phyloP scores from a whole-genome alignment of 2,888 invertebrate genomes.

The Acleris holmiana region DNA sequence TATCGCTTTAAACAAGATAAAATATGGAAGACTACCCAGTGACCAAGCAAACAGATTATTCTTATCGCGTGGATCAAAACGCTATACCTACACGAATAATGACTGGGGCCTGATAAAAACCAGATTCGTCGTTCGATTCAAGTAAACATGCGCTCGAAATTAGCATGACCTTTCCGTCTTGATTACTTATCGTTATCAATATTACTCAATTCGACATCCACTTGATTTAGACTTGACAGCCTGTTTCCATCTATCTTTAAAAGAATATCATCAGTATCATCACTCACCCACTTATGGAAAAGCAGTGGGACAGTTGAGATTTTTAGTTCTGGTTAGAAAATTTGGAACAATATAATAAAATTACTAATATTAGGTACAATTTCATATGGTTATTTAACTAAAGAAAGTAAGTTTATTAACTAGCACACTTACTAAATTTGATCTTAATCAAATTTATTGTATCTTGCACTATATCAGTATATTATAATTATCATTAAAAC shows the following conservation, averaged over 20 bases:
- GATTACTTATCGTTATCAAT: constrained; percentile 15
- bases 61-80: constrained; percentile 27
- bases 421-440: too few species aligned
- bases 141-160: constrained; percentile 36
- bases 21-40: constrained; percentile 32
- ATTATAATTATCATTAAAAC: too few species aligned
- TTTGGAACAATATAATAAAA: too few species aligned
- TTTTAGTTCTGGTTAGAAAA: too few species aligned
- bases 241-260: neutral
- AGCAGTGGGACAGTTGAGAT: too few species aligned
- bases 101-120: constrained; percentile 35
- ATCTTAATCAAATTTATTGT: too few species aligned
- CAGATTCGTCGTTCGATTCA: constrained; percentile 39
- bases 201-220: constrained; percentile 11
- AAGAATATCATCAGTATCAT: too few species aligned
- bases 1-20: constrained; percentile 28
- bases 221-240: neutral
- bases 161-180: constrained; percentile 25
- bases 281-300: too few species aligned
- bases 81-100: constrained; percentile 8
- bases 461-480: too few species aligned
- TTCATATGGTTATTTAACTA: too few species aligned
- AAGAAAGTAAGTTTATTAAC: too few species aligned
- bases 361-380: too few species aligned
- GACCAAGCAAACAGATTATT: constrained; percentile 26